Conservation (phyloP, 1,140 invertebrate species). For the Schlechtendalia chinensis region DNA sequence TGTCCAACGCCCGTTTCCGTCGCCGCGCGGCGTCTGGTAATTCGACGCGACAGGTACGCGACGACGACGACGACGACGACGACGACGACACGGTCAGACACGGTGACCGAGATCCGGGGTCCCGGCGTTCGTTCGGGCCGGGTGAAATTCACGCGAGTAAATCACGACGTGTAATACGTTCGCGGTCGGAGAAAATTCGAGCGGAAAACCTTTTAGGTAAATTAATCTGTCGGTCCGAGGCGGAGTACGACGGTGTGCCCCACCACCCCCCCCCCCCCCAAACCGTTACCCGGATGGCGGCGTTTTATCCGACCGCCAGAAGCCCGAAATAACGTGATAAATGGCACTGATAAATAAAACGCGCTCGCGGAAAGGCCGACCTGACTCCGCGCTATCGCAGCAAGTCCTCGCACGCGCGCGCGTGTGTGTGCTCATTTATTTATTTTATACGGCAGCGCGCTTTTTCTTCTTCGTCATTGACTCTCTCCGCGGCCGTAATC, state of each 20-base stretch:
- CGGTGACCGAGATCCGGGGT: no score
- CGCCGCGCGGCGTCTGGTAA: no score
- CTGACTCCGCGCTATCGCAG: background rate
- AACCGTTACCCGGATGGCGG: no score
- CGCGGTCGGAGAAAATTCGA: background rate
- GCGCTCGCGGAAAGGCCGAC: background rate
- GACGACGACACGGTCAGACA: no score
- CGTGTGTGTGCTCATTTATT: background rate
- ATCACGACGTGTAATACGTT: background rate
- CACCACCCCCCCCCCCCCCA: no score
- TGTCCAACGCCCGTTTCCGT: no score
- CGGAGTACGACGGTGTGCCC: background rate
- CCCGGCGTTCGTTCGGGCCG: no score
- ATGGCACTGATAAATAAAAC: slow-evolving; percentile 38
- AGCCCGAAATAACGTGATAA: slow-evolving; percentile 38
- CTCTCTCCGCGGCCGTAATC: background rate
- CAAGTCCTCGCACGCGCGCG: background rate
- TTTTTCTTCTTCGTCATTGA: background rate
- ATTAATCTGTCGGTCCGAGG: slow-evolving; percentile 8
- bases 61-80: no score
- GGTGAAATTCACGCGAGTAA: no score
- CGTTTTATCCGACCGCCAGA: slow-evolving; percentile 14
- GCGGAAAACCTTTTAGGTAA: slow-evolving; percentile 37
- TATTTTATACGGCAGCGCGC: background rate
- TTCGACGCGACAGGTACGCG: no score